Evolutionary conservation across 2,113 vertebrate species (phyloP).

Genomic region (Chaenogobius annularis): DNA sequence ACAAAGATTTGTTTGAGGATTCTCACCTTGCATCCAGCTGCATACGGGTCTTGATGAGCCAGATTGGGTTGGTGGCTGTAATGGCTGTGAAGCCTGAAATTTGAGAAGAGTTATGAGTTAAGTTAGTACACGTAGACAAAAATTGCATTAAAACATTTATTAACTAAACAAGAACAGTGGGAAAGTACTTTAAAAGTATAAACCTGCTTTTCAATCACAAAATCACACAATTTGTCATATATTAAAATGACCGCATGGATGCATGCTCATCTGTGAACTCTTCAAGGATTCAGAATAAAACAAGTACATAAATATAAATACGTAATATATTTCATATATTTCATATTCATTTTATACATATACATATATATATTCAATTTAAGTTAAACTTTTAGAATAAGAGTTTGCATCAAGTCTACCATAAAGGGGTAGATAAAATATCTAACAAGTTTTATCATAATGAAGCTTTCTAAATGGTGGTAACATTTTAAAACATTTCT

Average conservation of each 20-base stretch:
- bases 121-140: conserved; percentile 60
- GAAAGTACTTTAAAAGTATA: conserved; percentile 59
- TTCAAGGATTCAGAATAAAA: not conserved
- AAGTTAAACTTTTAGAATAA: not conserved
- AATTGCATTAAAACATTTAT: conserved; percentile 37
- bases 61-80: conserved; percentile 98
- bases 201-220: conserved; percentile 22
- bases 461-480: no score
- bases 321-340: no score
- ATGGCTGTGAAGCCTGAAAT: conserved; percentile 97
- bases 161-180: conserved; percentile 43
- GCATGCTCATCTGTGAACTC: not conserved
- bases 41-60: conserved; percentile 96
- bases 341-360: no score
- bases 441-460: not conserved
- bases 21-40: conserved; percentile 95
- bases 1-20: not conserved
- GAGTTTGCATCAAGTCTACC: not conserved
- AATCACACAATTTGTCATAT: not conserved
- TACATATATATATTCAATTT: not conserved
- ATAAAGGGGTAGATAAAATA: no score
- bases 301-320: not conserved
- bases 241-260: not conserved
- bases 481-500: not conserved
- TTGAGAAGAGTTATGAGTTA: conserved; percentile 61